phyloP scores from a whole-genome alignment of 2,797 vertebrate genomes.

The Amniataba percoides region DNA sequence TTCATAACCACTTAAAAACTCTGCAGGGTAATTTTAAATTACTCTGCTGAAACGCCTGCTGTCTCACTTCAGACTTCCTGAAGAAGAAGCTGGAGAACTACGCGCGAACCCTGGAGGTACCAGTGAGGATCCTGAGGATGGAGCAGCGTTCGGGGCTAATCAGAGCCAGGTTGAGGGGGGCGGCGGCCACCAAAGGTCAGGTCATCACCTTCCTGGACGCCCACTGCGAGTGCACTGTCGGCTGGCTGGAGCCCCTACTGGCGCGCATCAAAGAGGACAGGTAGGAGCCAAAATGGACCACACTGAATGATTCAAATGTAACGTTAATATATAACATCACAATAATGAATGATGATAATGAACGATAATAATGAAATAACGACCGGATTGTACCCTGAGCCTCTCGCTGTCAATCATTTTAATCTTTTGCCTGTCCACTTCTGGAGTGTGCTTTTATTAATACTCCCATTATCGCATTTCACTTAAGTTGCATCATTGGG shows the following conservation, averaged over 20 bases:
- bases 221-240: conserved; percentile 96
- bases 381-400: background rate
- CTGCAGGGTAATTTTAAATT: background rate
- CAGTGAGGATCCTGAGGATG: conserved; percentile 93
- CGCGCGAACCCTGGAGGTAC: conserved; percentile 88
- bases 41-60: background rate
- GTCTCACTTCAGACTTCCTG: conserved; percentile 89
- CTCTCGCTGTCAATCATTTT: conserved; percentile 27
- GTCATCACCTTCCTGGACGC: conserved; percentile 98
- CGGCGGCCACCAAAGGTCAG: conserved; percentile 91
- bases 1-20: too few relatives aligned
- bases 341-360: too few relatives aligned
- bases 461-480: conserved; percentile 52
- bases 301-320: background rate
- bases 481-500: conserved; percentile 60
- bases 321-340: background rate
- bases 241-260: conserved; percentile 96
- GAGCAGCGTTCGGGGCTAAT: conserved; percentile 96
- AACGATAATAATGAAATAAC: background rate
- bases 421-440: conserved; percentile 24
- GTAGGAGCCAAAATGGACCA: conserved; percentile 74
- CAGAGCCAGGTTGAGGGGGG: conserved; percentile 93
- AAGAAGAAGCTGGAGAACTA: conserved; percentile 92
- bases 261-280: conserved; percentile 95
- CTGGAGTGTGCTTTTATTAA: conserved; percentile 38